Evolutionary conservation across 2,113 vertebrate species (phyloP).

Genomic region (Erythrocercus mccallii): DNA sequence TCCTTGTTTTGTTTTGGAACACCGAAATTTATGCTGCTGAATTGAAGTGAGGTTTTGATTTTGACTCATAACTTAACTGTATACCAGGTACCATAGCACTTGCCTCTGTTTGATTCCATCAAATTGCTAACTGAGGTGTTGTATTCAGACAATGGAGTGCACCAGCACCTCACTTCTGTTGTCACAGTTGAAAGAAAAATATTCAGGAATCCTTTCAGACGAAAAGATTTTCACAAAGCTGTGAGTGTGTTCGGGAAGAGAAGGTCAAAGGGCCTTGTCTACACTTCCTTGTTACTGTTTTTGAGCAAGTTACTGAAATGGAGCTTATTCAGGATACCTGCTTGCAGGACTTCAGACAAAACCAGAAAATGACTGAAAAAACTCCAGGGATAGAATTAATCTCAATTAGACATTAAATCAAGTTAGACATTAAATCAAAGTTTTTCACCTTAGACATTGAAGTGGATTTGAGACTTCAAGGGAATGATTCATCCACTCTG

Average conservation of each 20-base stretch:
- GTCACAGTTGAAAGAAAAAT: background rate
- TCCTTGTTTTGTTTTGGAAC: background rate
- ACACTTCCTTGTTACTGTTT: background rate
- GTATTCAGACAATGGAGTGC: background rate
- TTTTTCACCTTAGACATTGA: background rate
- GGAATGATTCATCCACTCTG: background rate
- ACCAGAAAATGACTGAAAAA: background rate
- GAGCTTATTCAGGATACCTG: background rate
- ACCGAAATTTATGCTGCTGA: background rate
- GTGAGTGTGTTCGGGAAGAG: background rate
- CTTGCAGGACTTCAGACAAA: background rate
- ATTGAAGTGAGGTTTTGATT: background rate
- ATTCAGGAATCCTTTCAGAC: background rate
- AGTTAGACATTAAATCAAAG: background rate
- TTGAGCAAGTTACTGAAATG: background rate
- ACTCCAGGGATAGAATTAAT: background rate
- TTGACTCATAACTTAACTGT: background rate
- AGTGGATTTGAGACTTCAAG: background rate
- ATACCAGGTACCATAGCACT: background rate
- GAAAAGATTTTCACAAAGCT: background rate
- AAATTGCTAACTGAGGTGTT: background rate
- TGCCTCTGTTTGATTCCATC: background rate
- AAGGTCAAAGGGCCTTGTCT: background rate
- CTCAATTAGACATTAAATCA: background rate
- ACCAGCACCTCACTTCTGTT: background rate